A percentile compares a stretch with the other conserved stretches of the same genome.
Evolutionary conservation across 1,140 invertebrate species (phyloP).

Genomic region (Drosophila sp.): DNA sequence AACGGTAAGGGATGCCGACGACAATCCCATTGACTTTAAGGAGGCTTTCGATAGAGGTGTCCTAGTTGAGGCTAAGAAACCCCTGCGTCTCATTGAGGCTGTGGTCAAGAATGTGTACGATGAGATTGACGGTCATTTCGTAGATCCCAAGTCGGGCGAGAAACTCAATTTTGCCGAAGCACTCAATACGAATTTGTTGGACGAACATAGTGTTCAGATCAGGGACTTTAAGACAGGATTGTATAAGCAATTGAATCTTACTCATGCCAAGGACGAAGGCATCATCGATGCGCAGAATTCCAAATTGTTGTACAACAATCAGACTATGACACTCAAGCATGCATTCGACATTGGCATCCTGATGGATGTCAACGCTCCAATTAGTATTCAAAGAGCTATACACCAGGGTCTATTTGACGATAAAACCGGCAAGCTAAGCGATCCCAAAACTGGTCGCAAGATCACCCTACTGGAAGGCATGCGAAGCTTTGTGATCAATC

Average conservation of each 20-base stretch:
- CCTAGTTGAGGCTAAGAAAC: constrained; percentile 90
- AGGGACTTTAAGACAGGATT: constrained; percentile 90
- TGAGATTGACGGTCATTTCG: constrained; percentile 88
- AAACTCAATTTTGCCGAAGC: constrained; percentile 90
- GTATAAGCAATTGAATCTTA: constrained; percentile 89
- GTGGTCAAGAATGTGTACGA: constrained; percentile 92
- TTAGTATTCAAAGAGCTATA: constrained; percentile 93
- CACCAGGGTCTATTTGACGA: constrained; percentile 94
- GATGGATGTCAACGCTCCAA: constrained; percentile 90
- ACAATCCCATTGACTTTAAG: constrained; percentile 90
- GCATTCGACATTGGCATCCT: constrained; percentile 92
- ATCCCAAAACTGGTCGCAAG: constrained; percentile 89
- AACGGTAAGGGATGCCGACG: constrained; percentile 86
- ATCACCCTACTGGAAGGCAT: constrained; percentile 94
- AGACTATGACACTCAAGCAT: constrained; percentile 89
- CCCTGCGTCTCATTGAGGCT: constrained; percentile 92
- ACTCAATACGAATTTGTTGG: constrained; percentile 89
- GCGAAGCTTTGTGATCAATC: constrained; percentile 90
- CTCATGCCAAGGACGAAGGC: constrained; percentile 89
- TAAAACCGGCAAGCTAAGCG: constrained; percentile 90
- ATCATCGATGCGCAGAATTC: constrained; percentile 90
- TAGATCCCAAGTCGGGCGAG: constrained; percentile 90
- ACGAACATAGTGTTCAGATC: constrained; percentile 92
- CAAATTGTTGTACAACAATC: constrained; percentile 87
- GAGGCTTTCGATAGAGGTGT: constrained; percentile 94